Evolutionary conservation across 2,888 invertebrate species (phyloP).

Genomic region (Leptopilina myrica): DNA sequence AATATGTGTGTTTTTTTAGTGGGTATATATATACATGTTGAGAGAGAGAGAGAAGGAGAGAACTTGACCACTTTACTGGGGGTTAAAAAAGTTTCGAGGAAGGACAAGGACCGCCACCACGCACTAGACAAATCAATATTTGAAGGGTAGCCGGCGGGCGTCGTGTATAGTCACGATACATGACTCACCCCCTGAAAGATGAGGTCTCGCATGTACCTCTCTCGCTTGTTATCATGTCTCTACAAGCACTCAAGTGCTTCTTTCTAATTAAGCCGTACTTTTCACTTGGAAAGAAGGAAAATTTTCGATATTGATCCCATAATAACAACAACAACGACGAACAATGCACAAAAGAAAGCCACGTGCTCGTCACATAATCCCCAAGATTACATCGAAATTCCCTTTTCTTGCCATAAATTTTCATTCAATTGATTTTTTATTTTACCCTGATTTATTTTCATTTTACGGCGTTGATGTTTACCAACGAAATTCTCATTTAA

Average conservation of each 20-base stretch:
- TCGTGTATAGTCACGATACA: conserved; percentile 72
- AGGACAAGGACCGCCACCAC: conserved; percentile 42
- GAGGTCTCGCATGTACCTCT: conserved; percentile 45
- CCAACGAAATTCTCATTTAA: conserved; percentile 3
- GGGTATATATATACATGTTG: no score
- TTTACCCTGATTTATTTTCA: no score
- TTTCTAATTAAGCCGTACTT: conserved; percentile 25
- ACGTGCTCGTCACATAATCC: conserved; percentile 2
- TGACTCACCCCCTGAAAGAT: conserved; percentile 71
- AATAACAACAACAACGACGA: not conserved
- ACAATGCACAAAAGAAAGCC: not conserved
- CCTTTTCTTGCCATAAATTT: no score
- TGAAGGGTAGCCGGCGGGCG: conserved; percentile 70
- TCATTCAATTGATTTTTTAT: no score
- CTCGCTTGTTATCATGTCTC: conserved; percentile 50
- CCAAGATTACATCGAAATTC: conserved; percentile 1
- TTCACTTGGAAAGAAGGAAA: not conserved
- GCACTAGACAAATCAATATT: conserved; percentile 73
- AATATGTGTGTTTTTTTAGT: not conserved
- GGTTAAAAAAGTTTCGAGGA: conserved; percentile 14
- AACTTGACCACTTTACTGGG: not conserved
- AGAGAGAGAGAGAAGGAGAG: not conserved
- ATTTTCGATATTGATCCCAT: conserved; percentile 48
- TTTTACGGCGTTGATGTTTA: no score
- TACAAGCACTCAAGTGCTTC: conserved; percentile 31